Base-by-base conservation (phyloP, 1,140 invertebrate species). In the Ridgeia piscesae region DNA sequence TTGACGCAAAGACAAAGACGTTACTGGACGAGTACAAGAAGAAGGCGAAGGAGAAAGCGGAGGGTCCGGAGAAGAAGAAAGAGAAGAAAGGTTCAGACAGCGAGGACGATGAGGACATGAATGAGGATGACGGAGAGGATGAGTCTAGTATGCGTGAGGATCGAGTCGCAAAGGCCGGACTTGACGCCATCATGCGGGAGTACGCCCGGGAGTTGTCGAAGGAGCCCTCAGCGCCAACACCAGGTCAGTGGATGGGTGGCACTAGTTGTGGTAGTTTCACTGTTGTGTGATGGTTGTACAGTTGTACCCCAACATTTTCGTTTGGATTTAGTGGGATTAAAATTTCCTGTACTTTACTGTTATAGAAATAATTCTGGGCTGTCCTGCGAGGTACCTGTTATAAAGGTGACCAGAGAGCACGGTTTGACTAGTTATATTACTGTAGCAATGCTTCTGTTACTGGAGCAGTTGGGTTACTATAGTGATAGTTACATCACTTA, bases 1-100 rank as follows among this genome's bases (percentile, higher is more conserved):
- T 99, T n/a, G 99, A 99, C 96, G 98, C 98, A 58, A 99, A 99
- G 97, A 99, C 99, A 93, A 98, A 99, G 97, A 97, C 98, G 91
- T 97, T 98, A 91, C 96, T 99, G 93, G 98, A 99, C 96, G 98
- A 99, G 93, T 99, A 98, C 95, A 99, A 94, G 77, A 94, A 93
- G 91, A 96, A 96, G 92, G 95, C 95, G 90, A 91, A 92, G 89
- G 58, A 93, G 34, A 93, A 94, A 93, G 92, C 92, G 11, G 93
- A 93, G 27, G 77, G 92, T 31, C 92, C 94, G 92, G 93, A 96
- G 33, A 50, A 35, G 95, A 96, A 97, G 89, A 96, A 97, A 88
- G 98, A 98, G 96, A 96, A 97, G 33, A 93, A 94, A 91, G 93
- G 93, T 34, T 93, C 93, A 91, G 94, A 94, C 33, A 94, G 94